Evolutionary conservation across 2,113 vertebrate genomes (phyloP).

Genomic region (Albula glossodonta): DNA sequence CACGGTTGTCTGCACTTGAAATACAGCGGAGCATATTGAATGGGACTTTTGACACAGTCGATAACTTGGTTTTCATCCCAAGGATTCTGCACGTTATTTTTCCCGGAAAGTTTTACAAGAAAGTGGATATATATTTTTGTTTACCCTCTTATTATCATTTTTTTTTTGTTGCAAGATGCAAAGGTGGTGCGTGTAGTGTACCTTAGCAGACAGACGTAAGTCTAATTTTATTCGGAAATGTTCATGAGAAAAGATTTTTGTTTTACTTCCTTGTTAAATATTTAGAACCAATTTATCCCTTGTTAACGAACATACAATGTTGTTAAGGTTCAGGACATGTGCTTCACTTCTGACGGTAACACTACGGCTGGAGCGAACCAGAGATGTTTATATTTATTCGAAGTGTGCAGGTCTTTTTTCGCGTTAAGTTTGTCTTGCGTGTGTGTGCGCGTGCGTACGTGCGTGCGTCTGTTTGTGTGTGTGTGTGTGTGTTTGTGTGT

Average conservation of each 20-base stretch:
- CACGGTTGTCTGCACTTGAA: slow-evolving; percentile 21
- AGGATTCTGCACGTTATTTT: neutral
- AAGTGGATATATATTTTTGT: neutral
- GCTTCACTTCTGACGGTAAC: too few relatives aligned
- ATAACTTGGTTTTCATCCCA: neutral
- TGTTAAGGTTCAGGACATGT: too few relatives aligned
- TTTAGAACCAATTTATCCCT: too few relatives aligned
- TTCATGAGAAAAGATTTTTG: neutral
- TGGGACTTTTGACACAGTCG: neutral
- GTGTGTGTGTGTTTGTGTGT: too few relatives aligned
- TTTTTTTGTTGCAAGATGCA: neutral
- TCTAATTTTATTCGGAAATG: neutral
- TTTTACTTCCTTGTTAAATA: too few relatives aligned
- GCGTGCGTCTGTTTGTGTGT: too few relatives aligned
- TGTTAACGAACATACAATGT: too few relatives aligned
- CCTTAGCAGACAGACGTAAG: neutral
- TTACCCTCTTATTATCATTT: slow-evolving; percentile 4
- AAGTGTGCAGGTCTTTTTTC: too few relatives aligned
- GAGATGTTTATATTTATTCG: too few relatives aligned
- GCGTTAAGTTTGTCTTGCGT: too few relatives aligned
- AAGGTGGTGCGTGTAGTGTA: neutral
- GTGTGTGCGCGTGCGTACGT: too few relatives aligned
- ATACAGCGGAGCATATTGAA: slow-evolving; percentile 1
- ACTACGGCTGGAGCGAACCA: too few relatives aligned
- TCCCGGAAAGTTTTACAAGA: neutral